These are phyloP conservation scores for Scaptomyza graminum DNA, from an alignment of 1,140 invertebrate genomes.

Conservation along the genomic window DNA sequence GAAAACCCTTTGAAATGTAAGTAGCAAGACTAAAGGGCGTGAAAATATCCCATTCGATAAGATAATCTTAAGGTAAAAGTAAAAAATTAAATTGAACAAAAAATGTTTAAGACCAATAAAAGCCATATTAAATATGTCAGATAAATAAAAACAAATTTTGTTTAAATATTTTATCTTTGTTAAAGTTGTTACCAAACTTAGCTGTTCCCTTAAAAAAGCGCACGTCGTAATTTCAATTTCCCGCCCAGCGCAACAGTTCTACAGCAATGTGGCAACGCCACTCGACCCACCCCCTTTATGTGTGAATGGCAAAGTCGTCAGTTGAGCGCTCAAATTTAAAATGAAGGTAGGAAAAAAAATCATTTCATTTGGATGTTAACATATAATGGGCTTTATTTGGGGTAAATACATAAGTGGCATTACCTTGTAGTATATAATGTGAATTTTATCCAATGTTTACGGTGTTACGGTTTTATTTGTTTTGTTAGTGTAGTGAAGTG, in stretches of 20 bases:
- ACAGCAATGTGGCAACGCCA: conserved; percentile 1
- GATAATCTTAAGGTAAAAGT: not conserved
- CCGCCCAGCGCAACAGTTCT: not conserved
- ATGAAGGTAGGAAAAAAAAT: not conserved
- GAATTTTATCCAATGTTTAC: conserved; percentile 73
- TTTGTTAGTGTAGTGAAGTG: conserved; percentile 7
- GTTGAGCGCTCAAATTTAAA: not conserved
- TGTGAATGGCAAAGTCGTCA: not conserved
- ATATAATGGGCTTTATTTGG: not conserved
- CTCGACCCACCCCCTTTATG: not conserved
- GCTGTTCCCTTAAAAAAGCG: not conserved
- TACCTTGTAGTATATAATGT: conserved; percentile 55
- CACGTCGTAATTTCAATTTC: not conserved
- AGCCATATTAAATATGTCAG: too few species aligned
- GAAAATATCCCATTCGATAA: not conserved
- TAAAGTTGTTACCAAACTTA: too few species aligned
- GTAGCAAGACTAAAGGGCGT: conserved; percentile 12
- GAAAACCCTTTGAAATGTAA: conserved; percentile 67
- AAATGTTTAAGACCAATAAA: too few species aligned
- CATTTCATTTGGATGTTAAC: not conserved
- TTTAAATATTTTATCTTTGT: too few species aligned
- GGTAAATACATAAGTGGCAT: conserved; percentile 60
- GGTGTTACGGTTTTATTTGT: conserved; percentile 20
- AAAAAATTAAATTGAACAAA: not conserved
- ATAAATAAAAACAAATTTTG: too few species aligned